A percentile compares a stretch with the other conserved stretches of the same genome.
Evolutionary conservation across 2,888 invertebrate species (phyloP).

Genomic region (Oxycera nigricornis): DNA sequence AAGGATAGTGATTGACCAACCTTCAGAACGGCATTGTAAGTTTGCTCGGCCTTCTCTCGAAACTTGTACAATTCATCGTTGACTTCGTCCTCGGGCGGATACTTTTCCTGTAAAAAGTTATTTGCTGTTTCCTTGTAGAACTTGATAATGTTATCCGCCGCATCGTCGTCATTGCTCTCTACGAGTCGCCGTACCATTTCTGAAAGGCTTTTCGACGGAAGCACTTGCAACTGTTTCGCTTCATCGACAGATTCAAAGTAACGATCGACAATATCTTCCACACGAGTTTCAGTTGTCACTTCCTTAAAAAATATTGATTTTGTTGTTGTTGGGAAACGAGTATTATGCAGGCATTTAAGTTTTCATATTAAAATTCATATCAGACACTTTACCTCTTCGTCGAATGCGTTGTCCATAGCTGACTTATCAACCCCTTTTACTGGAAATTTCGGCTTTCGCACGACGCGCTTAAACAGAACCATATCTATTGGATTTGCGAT

Average conservation of each 20-base stretch:
- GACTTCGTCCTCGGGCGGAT: conserved; percentile 63
- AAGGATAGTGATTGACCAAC: too few species aligned
- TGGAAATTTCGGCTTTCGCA: conserved; percentile 53
- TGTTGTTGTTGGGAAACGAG: conserved; percentile 47
- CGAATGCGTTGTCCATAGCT: conserved; percentile 55
- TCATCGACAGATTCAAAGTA: conserved; percentile 66
- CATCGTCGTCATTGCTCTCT: conserved; percentile 68
- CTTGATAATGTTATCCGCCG: conserved; percentile 63
- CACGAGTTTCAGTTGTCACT: conserved; percentile 52
- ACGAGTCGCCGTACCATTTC: conserved; percentile 75
- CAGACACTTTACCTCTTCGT: conserved; percentile 49
- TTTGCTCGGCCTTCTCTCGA: conserved; percentile 53
- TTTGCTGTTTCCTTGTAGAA: conserved; percentile 64
- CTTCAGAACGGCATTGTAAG: conserved; percentile 42
- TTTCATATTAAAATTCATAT: not conserved
- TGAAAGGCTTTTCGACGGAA: conserved; percentile 78
- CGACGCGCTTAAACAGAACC: conserved; percentile 72
- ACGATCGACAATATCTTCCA: conserved; percentile 69
- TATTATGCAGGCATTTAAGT: not conserved
- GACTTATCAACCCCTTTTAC: conserved; percentile 54
- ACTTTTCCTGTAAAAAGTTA: conserved; percentile 63
- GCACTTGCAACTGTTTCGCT: conserved; percentile 69
- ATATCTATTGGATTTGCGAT: conserved; percentile 89
- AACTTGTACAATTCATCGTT: conserved; percentile 63
- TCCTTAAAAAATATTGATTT: conserved; percentile 49